phyloP scores from a whole-genome alignment of 2,888 invertebrate species.

The Ormyrus thymus region DNA sequence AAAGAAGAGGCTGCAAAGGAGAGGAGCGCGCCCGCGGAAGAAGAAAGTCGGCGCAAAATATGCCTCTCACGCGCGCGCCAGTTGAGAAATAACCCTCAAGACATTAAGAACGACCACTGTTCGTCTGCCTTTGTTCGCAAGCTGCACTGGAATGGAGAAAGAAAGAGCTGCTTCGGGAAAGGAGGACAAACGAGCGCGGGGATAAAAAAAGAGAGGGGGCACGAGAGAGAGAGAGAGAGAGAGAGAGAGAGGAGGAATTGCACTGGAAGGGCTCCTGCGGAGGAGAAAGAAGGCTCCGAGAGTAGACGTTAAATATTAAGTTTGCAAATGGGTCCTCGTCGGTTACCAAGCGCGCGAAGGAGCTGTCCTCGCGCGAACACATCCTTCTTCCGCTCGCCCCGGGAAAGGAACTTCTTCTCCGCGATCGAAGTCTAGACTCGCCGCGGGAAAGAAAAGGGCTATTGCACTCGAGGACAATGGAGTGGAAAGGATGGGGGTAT shows the following conservation, averaged over 20 bases:
- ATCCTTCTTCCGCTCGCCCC: background rate
- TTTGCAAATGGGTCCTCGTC: slow-evolving; percentile 50
- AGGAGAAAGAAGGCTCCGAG: background rate
- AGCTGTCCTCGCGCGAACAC: background rate
- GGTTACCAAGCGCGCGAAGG: background rate
- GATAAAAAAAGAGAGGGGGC: background rate
- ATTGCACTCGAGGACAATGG: background rate
- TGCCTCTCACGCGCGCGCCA: slow-evolving; percentile 45
- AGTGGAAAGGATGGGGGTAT: background rate
- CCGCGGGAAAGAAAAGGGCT: background rate
- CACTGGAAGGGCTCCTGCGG: too few species aligned
- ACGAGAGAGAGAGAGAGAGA: background rate
- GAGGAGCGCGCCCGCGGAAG: background rate
- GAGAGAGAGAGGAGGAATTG: background rate
- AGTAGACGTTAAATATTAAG: slow-evolving; percentile 56
- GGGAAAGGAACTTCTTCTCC: background rate
- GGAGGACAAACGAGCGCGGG: background rate
- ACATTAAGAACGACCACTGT: slow-evolving; percentile 52
- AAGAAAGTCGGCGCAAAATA: background rate
- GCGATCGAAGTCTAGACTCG: background rate
- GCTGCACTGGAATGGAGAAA: background rate
- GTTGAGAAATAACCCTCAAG: slow-evolving; percentile 56
- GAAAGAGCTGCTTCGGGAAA: background rate
- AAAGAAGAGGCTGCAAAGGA: background rate
- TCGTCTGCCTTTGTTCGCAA: slow-evolving; percentile 47